Base-by-base conservation (phyloP, 2,888 invertebrate species). In the Hanleya hanleyi region DNA sequence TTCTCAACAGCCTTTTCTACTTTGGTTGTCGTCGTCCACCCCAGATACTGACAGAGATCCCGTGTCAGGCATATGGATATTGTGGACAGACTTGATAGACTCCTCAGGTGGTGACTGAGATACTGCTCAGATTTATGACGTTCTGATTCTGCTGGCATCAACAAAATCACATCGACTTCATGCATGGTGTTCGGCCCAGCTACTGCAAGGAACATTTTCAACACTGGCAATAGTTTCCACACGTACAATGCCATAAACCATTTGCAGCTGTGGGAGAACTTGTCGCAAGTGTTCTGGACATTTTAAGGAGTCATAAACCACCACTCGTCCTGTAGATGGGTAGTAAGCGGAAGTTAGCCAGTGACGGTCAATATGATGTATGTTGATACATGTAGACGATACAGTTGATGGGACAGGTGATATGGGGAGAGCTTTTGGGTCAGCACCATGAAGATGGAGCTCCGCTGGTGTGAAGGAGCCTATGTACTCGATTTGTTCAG, bases 391-490 rank as follows among this genome's bases (percentile, higher is more conserved):
- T n/a, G n/a, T n/a, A 22, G 57, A 57, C 9, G 9, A 26, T 26
- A 57, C 12, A 9, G 57, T 57, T 57, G 7, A 9, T 57, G 57
- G 57, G 22, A 57, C 29, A 57, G 57, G 57, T 7, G 57, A 9
- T 29, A 9, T 57, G 12, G 7, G n/a, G 26, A 57, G 12, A 57
- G 29, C 57, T 26, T 9, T 29, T 26, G 57, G 57, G 29, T 57
- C 9, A 57, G 22, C 29, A 57, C 57, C 22, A 26, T 57, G 57
- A 7, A 57, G 57, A 57, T 57, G 29, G 9, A 57, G 26, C 22
- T 57, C 57, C 9, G 57, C 57, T 57, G 57, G 57, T 57, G 57
- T 57, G 26, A 57, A 9, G 26, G 9, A 57, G 29, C 57, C 57
- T 15, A 57, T 18, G 57, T 57, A 57, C 9, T 26, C 57, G 9